Evolutionary conservation across 2,797 vertebrate species (phyloP).

Genomic region (Huso huso): DNA sequence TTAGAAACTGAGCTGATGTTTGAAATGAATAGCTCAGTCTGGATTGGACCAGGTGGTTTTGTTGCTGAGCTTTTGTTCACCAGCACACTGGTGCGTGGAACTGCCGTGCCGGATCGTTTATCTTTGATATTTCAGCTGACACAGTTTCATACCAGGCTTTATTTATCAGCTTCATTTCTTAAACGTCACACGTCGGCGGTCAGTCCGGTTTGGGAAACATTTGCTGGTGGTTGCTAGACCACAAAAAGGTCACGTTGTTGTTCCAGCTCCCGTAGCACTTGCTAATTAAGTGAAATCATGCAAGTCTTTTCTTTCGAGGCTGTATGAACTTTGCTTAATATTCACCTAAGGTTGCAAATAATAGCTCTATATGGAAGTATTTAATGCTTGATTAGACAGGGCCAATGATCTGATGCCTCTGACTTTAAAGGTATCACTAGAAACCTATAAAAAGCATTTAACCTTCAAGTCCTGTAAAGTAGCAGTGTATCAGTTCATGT

Average conservation of each 20-base stretch:
- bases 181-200: slow-evolving; percentile 14
- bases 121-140: not conserved
- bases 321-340: slow-evolving; percentile 7
- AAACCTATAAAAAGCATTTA: no score
- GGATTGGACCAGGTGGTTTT: no score
- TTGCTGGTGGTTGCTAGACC: slow-evolving; percentile 15
- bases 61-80: not conserved
- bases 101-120: not conserved
- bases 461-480: no score
- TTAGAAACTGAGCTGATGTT: no score
- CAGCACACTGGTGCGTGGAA: not conserved
- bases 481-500: no score
- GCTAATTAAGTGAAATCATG: slow-evolving; percentile 62
- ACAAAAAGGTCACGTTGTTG: slow-evolving; percentile 59
- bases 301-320: slow-evolving; percentile 40
- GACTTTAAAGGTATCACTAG: no score
- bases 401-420: not conserved
- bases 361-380: slow-evolving; percentile 1
- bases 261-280: slow-evolving; percentile 55
- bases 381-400: not conserved
- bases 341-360: not conserved
- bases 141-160: slow-evolving; percentile 1
- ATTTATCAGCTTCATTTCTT: not conserved
- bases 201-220: slow-evolving; percentile 18
- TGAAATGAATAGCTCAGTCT: no score